Evolutionary conservation across 2,888 invertebrate genomes (phyloP).

Genomic region (Drosophila austrosaltans): DNA sequence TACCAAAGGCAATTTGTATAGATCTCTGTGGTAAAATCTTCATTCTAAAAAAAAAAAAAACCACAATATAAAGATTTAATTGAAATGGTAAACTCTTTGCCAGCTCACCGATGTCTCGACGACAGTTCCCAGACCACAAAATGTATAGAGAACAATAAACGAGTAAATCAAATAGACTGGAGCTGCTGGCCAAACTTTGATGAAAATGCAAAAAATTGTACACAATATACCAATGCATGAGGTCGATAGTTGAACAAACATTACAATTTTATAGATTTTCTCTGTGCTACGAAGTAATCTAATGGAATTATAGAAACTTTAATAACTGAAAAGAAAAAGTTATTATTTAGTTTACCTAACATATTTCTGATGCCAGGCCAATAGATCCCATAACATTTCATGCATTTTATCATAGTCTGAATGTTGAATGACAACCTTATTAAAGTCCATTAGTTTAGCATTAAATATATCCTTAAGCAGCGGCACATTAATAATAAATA

Average conservation of each 20-base stretch:
- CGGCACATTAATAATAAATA: slow-evolving; percentile 61
- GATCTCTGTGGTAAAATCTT: slow-evolving; percentile 46
- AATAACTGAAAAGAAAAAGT: too few relatives aligned
- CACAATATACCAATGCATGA: slow-evolving; percentile 50
- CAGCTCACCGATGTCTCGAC: slow-evolving; percentile 63
- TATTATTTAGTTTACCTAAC: slow-evolving; percentile 43
- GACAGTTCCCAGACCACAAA: slow-evolving; percentile 69
- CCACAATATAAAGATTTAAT: background rate
- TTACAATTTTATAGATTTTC: slow-evolving; percentile 48
- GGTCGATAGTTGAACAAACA: slow-evolving; percentile 64
- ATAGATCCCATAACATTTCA: slow-evolving; percentile 46
- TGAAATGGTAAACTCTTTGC: background rate
- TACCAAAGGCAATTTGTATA: slow-evolving; percentile 69
- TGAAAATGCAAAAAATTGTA: slow-evolving; percentile 65
- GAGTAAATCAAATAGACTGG: slow-evolving; percentile 54
- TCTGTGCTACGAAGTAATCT: slow-evolving; percentile 54
- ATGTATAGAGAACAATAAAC: slow-evolving; percentile 59
- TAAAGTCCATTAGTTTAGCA: slow-evolving; percentile 60
- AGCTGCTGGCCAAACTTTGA: slow-evolving; percentile 68
- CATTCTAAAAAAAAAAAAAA: slow-evolving; percentile 40
- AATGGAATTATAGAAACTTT: too few relatives aligned
- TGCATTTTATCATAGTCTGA: slow-evolving; percentile 24
- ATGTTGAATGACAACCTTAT: slow-evolving; percentile 30
- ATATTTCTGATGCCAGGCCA: slow-evolving; percentile 72
- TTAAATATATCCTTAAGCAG: slow-evolving; percentile 67